Evolutionary conservation across 2,888 invertebrate species (phyloP), one percentile per base, ranked within the genome.

Genomic region (Deroplatys truncata): DNA sequence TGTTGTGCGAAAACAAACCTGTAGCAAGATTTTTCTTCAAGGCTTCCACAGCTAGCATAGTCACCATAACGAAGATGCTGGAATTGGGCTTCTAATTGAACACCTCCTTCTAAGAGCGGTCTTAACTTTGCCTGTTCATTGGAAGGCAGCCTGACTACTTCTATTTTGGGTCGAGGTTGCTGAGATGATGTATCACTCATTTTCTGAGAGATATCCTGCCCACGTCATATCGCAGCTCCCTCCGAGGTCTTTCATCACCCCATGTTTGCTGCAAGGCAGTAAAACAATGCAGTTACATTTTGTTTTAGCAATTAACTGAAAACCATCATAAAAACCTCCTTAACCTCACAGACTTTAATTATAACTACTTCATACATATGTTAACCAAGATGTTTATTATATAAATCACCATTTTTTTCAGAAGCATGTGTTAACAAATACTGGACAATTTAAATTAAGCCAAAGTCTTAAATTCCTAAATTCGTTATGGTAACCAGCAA

Each of bases 61-160:
- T 90, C 88, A n/a, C 85, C 82, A 16, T 84, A 90, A 20, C 88
- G 90, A n/a, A 89, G n/a, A 82, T 90, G 90, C 84, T 90, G 84
- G 85, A 87, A 90, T 82, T 89, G 88, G 16, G 90, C 90, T 82
- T 88, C 86, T 56, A 90, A 84, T 86, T 89, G 90, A 9, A 90
- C 85, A 25, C 90, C 90, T 8, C 89, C 90, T 49, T 90, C 90
- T 35, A 90, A 82, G 31, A 90, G n/a, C 8, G 89, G 90, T 16
- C 35, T 84, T 25, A 90, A n/a, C 28, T 90, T 90, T 86, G 90
- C 90, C 49, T 88, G 89, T 82, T 90, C 90, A 10, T 25, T 82
- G n/a, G 90, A 90, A 31, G 90, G 89, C 15, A 90, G 49, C 13
- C 90, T 89, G 29, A 90, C 84, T 9, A 90, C 87, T 86, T 90